Conservation (phyloP, 1,140 invertebrate species). For the Mercenaria mercenaria region DNA sequence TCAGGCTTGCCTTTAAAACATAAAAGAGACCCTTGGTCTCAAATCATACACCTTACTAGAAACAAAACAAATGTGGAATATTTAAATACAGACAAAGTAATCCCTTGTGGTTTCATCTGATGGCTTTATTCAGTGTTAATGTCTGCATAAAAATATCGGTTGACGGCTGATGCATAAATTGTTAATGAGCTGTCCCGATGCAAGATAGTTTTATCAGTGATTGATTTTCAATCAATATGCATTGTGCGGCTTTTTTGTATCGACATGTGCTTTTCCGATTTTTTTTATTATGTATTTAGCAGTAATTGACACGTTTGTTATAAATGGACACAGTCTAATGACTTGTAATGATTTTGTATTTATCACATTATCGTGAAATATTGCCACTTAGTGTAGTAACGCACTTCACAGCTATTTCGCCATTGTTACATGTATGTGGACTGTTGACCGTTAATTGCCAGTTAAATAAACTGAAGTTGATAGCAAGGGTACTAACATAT, state of each 20-base stretch:
- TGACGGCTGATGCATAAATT: not conserved
- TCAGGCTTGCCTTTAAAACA: no score
- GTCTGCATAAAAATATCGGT: not conserved
- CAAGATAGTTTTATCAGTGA: not conserved
- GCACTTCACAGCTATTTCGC: not conserved
- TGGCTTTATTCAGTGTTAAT: no score
- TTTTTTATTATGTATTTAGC: slow-evolving; percentile 5
- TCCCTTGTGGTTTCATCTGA: not conserved
- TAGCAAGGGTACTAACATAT: not conserved
- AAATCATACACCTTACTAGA: no score
- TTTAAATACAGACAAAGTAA: not conserved
- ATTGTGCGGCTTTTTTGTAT: not conserved
- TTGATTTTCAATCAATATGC: slow-evolving; percentile 2
- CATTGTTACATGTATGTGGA: not conserved
- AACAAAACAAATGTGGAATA: no score
- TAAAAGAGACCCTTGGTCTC: no score
- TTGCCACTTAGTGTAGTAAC: not conserved
- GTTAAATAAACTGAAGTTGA: not conserved
- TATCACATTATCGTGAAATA: slow-evolving; percentile 13
- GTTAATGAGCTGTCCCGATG: not conserved
- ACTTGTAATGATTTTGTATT: slow-evolving; percentile 29
- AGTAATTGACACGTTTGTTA: slow-evolving; percentile 30
- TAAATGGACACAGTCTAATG: not conserved
- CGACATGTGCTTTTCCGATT: not conserved
- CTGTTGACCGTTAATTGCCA: slow-evolving; percentile 1